Base-by-base conservation (phyloP, 2,797 vertebrate species). In the Gadopsis marmoratus region DNA sequence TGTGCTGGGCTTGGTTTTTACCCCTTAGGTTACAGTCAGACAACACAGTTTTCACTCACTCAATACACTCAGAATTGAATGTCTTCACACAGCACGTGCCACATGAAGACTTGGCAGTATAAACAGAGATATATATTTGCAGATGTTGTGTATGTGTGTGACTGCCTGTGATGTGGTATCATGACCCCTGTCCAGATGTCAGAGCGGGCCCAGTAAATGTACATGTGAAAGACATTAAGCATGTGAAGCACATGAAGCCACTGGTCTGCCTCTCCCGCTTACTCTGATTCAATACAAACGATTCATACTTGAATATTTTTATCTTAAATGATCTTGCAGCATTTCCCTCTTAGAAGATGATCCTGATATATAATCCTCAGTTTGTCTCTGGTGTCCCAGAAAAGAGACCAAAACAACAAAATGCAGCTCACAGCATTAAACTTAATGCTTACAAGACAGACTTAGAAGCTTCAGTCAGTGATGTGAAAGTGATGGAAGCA, bases 91-190 rank as follows among this genome's bases (percentile, higher is more conserved):
- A 74, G 63, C 79, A 69, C 45, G 74, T 71, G 29, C 48, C 74
- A 78, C 79, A 84, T 66, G 33, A 79, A 73, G 60, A 71, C 62
- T 65, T 56, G 45, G 31, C 76, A 69, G 53, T 71, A 64, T 77
- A 85, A 86, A 81, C 23, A 13, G 16, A 78, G 66, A 66, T 74
- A 66, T 74, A 66, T 82, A 60, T 81, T 66, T 82, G 67, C 84
- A 80, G 76, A 78, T 86, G 76, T 84, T 84, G 71, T 53, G 4
- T n/a, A 9, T 43, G 75, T 64, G 71, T 76, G 76, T 74, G 73
- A 14, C 45, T 75, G 48, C 6, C 39, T 87, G 63, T 91, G 92
- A 94, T 92, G 91, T 93, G 89, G 93, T 70, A 62, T 83, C 41
- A 23, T 71, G 76, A 82, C 73, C 67, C 73, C 58, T 29, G 55